Percentiles rank a stretch among this genome's conserved stretches.
phyloP scores from a whole-genome alignment of 2,888 invertebrate genomes.

The Copidosoma aretas region DNA sequence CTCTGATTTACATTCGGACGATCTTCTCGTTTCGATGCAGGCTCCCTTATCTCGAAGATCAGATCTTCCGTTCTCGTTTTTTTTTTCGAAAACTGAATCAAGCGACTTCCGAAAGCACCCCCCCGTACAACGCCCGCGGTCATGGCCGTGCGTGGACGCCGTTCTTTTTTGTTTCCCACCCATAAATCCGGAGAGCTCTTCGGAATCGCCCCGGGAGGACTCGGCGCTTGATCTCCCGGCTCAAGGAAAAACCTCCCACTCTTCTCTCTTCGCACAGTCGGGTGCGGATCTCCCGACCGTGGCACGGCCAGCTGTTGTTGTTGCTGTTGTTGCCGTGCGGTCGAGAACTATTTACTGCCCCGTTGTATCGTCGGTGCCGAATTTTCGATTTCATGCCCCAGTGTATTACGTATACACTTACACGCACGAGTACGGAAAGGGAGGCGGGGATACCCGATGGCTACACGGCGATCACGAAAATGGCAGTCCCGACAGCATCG shows the following conservation, averaged over 20 bases:
- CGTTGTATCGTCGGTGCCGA: slow-evolving; percentile 5
- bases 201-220: slow-evolving; percentile 14
- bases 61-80: neutral
- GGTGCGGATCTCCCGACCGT: neutral
- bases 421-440: neutral
- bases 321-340: neutral
- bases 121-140: too few species aligned
- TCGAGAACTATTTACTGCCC: slow-evolving; percentile 11
- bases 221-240: neutral
- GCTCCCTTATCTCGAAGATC: neutral
- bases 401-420: too few species aligned
- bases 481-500: slow-evolving; percentile 16
- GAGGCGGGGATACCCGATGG: neutral
- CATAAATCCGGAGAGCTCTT: slow-evolving; percentile 5
- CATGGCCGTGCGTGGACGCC: slow-evolving; percentile 3
- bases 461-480: slow-evolving; percentile 30
- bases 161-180: slow-evolving; percentile 2
- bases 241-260: slow-evolving; percentile 9
- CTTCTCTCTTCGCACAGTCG: neutral
- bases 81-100: neutral
- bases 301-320: slow-evolving; percentile 29
- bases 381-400: slow-evolving; percentile 31
- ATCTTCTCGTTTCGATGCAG: too few species aligned
- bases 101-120: too few species aligned
- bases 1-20: too few species aligned